Percentiles rank a stretch among this genome's conserved stretches.
Conservation (phyloP, 2,888 invertebrate genomes). For the Melikaiella ostensackeni region DNA sequence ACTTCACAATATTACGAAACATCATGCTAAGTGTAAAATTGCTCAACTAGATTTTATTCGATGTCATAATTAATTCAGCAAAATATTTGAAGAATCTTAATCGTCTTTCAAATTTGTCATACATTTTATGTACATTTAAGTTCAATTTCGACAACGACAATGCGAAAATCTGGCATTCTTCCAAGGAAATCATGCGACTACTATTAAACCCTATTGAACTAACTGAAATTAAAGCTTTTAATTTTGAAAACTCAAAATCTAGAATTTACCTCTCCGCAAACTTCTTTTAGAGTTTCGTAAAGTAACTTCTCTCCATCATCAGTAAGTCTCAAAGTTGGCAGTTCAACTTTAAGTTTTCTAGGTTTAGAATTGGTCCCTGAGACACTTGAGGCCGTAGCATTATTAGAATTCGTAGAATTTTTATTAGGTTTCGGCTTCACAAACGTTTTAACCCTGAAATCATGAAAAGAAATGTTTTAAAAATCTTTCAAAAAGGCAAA, state of each 20-base stretch:
- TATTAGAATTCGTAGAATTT: constrained; percentile 35
- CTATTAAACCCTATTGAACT: too few relatives aligned
- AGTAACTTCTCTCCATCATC: constrained; percentile 86
- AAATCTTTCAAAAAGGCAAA: background rate
- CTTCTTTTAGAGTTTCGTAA: constrained; percentile 85
- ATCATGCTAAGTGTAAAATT: too few relatives aligned
- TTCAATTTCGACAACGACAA: too few relatives aligned
- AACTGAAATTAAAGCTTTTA: background rate
- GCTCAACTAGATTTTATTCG: too few relatives aligned
- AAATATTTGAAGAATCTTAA: too few relatives aligned
- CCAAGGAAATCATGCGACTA: too few relatives aligned
- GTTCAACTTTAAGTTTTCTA: constrained; percentile 81
- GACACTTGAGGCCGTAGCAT: constrained; percentile 33
- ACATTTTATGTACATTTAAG: too few relatives aligned
- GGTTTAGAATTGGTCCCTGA: constrained; percentile 42
- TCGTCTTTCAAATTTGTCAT: too few relatives aligned
- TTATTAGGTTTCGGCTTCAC: constrained; percentile 42
- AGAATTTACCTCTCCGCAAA: constrained; percentile 85
- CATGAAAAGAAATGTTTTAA: background rate
- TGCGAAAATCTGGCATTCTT: too few relatives aligned
- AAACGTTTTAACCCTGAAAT: constrained; percentile 31
- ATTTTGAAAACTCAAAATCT: background rate
- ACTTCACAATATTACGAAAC: too few relatives aligned
- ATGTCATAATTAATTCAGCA: too few relatives aligned
- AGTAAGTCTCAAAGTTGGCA: constrained; percentile 85